Percentiles rank a stretch among this genome's conserved stretches.
phyloP scores from a whole-genome alignment of 2,113 vertebrate species.

The Gracilinanus agilis region DNA sequence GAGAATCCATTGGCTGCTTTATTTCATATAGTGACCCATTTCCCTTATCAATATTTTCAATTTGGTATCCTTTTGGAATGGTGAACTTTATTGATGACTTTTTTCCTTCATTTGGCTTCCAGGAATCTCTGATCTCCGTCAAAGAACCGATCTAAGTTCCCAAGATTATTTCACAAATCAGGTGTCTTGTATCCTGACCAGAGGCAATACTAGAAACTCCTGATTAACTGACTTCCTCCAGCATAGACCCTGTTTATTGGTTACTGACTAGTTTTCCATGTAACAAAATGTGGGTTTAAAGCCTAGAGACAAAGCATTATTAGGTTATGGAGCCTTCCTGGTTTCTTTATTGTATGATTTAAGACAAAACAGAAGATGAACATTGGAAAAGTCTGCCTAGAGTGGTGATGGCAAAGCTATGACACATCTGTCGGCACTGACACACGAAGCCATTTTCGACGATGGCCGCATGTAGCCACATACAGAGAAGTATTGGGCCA shows the following conservation, averaged over 20 bases:
- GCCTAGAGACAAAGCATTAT: background rate
- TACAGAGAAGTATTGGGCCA: too few species aligned
- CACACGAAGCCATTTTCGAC: too few species aligned
- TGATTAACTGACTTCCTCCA: conserved; percentile 8
- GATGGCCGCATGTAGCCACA: too few species aligned
- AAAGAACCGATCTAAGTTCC: conserved; percentile 31
- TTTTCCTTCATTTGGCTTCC: background rate
- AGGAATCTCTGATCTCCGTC: background rate
- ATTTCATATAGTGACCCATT: background rate
- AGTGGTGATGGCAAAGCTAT: too few species aligned
- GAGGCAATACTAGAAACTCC: background rate
- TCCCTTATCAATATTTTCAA: background rate
- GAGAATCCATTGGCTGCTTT: background rate
- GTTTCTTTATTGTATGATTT: conserved; percentile 6
- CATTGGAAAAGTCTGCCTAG: background rate
- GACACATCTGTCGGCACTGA: too few species aligned
- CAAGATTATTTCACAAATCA: background rate
- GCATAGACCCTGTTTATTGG: background rate
- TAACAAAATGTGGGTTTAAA: background rate
- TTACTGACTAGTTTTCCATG: background rate
- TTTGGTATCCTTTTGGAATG: background rate
- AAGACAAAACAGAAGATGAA: background rate
- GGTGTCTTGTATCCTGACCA: background rate
- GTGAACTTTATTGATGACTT: background rate
- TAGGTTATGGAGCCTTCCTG: background rate